Percentiles rank a stretch among this genome's conserved stretches.
These are phyloP conservation scores for Luscinia megarhynchos DNA, from an alignment of 2,797 vertebrate species.

Conservation along the genomic window DNA sequence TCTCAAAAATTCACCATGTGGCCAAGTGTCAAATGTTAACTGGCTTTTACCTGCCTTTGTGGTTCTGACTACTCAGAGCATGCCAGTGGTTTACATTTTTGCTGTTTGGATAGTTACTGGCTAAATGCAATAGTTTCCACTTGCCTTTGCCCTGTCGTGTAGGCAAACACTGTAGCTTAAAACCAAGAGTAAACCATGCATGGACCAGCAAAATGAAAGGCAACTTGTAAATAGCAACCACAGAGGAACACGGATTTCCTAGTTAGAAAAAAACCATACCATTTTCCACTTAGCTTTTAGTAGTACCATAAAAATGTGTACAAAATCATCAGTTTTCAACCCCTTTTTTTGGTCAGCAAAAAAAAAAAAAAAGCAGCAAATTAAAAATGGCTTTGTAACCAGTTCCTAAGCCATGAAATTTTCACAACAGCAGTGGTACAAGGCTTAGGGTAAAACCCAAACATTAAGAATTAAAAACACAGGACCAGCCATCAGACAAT, in stretches of 20 bases:
- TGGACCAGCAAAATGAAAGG: neutral
- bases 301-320: neutral
- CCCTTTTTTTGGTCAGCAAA: neutral
- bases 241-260: neutral
- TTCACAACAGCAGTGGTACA: neutral
- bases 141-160: neutral
- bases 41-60: constrained; percentile 23
- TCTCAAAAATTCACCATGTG: constrained; percentile 52
- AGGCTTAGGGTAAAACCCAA: neutral
- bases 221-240: neutral
- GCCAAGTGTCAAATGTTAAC: constrained; percentile 36
- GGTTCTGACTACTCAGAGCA: neutral
- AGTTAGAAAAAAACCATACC: neutral
- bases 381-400: neutral
- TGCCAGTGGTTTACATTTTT: constrained; percentile 4
- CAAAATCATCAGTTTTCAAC: neutral
- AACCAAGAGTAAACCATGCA: neutral
- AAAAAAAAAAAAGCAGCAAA: neutral
- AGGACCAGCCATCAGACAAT: neutral
- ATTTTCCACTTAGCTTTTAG: neutral
- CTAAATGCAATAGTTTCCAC: neutral
- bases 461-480: neutral
- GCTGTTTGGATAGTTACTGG: neutral
- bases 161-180: neutral
- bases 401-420: neutral